Conservation (phyloP, 2,888 invertebrate genomes). For the Diarsia rubi region DNA sequence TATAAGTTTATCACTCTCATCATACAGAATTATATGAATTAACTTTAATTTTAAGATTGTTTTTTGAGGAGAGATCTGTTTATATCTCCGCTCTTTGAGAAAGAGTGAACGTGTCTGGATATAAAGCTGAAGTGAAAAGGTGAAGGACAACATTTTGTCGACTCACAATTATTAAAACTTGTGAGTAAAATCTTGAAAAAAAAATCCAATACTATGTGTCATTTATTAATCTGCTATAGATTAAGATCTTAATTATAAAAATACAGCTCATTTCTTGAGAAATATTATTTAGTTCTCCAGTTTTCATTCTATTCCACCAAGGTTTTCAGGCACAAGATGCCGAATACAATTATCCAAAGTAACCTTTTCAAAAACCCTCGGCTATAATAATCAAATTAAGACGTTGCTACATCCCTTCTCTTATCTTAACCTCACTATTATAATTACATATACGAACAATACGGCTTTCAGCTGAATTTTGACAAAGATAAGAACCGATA, state of each 20-base stretch:
- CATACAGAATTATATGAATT: too few species aligned
- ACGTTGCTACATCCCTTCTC: conserved; percentile 28
- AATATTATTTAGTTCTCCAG: not conserved
- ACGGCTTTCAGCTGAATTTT: conserved; percentile 55
- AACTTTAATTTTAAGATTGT: too few species aligned
- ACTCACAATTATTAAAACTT: too few species aligned
- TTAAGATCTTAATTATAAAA: not conserved
- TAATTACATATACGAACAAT: conserved; percentile 55
- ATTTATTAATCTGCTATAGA: not conserved
- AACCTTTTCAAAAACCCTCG: conserved; percentile 28
- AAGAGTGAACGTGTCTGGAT: not conserved
- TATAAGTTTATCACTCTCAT: not conserved
- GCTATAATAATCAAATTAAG: conserved; percentile 49
- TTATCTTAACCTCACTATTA: conserved; percentile 61
- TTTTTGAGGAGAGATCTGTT: not conserved
- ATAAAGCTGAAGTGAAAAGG: not conserved
- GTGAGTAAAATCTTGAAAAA: not conserved
- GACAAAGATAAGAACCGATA: conserved; percentile 60
- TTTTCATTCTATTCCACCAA: not conserved
- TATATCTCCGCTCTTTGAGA: not conserved
- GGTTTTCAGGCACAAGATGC: conserved; percentile 7
- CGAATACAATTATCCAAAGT: conserved; percentile 3
- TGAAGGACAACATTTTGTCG: not conserved
- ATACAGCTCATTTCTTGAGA: not conserved
- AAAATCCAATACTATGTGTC: not conserved